Conservation (phyloP, 2,888 invertebrate genomes). For the Ochropleura plecta region DNA sequence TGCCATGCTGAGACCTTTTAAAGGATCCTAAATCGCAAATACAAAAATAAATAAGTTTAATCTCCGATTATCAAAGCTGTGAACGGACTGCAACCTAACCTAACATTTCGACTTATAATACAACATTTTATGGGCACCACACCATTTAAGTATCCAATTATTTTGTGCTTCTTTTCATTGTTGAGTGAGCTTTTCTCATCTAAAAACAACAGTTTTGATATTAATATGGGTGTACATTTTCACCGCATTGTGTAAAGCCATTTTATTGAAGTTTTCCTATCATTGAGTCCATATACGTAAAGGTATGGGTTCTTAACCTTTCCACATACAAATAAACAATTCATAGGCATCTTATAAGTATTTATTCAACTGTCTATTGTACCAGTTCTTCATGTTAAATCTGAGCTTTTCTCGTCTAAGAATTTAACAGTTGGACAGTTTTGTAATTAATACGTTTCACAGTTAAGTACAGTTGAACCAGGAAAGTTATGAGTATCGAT, state of each 20-base stretch:
- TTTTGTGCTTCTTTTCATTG: neutral
- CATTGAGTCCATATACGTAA: neutral
- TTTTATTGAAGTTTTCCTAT: neutral
- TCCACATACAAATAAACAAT: neutral
- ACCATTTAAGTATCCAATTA: neutral
- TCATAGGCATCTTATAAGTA: slow-evolving; percentile 4
- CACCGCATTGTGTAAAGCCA: neutral
- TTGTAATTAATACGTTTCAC: neutral
- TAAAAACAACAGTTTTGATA: neutral
- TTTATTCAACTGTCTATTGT: neutral
- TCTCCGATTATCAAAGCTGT: neutral
- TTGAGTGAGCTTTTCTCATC: neutral
- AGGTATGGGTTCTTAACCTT: neutral
- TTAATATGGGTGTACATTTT: neutral
- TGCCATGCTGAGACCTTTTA: neutral
- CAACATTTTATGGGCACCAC: neutral
- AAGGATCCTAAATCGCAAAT: slow-evolving; percentile 1
- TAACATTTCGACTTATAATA: neutral
- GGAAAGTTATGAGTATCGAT: neutral
- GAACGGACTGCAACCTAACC: slow-evolving; percentile 7
- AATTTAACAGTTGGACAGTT: neutral
- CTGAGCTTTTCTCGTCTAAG: neutral
- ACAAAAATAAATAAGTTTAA: slow-evolving; percentile 3
- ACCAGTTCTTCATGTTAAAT: neutral
- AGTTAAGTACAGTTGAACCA: neutral